Conservation (phyloP, 2,113 vertebrate species). For the Phylloscopus trochiloides region DNA sequence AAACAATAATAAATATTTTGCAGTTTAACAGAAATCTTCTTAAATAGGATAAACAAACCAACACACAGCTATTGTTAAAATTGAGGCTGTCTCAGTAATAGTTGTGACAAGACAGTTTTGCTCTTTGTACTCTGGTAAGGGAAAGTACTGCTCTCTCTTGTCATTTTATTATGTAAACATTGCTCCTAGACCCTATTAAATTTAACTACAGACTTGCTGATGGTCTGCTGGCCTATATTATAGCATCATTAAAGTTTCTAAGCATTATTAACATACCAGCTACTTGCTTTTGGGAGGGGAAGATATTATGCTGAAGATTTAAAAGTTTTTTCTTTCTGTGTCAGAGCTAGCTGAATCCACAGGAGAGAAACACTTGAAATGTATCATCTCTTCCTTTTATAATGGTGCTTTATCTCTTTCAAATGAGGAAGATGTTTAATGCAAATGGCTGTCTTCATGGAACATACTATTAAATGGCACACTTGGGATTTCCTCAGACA, state of each 20-base stretch:
- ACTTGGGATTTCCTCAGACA: not conserved
- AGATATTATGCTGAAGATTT: not conserved
- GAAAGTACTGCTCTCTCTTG: not conserved
- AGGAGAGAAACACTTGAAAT: constrained; percentile 9
- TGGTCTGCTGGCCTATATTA: not conserved
- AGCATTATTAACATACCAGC: not conserved
- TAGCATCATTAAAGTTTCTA: not conserved
- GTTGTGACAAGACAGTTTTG: not conserved
- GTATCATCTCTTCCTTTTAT: not conserved
- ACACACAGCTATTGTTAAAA: not conserved
- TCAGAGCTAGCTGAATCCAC: not conserved
- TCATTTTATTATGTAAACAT: not conserved
- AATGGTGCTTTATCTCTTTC: constrained; percentile 16
- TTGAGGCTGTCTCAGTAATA: fast-evolving
- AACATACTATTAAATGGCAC: not conserved
- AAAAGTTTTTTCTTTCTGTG: not conserved
- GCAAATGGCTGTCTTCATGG: not conserved
- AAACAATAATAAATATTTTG: not conserved
- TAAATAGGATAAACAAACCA: not conserved
- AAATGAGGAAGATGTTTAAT: constrained; percentile 21
- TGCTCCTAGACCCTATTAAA: not conserved
- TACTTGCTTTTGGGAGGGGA: not conserved
- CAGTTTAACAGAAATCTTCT: not conserved
- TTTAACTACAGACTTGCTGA: not conserved
- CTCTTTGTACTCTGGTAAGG: not conserved